Percentiles rank a stretch among this genome's conserved stretches.
Conservation (phyloP, 2,797 vertebrate species). For the Aulostomus chinensis region DNA sequence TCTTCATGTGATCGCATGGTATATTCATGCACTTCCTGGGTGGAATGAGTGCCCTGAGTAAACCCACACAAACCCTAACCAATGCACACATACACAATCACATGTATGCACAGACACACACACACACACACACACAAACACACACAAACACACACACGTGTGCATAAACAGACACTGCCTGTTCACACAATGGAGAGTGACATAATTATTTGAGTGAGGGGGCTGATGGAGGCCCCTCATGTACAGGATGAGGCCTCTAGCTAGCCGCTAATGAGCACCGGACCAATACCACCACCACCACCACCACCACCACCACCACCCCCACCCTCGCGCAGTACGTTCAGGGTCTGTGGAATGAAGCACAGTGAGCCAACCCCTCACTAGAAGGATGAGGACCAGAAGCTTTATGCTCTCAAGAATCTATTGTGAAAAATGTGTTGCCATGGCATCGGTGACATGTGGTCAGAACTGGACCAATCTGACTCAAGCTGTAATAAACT, state of each 20-base stretch:
- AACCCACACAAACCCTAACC: too few species aligned
- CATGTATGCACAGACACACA: too few species aligned
- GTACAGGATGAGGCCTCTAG: slow-evolving; percentile 52
- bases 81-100: too few species aligned
- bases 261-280: slow-evolving; percentile 61
- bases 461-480: too few species aligned
- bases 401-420: too few species aligned
- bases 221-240: slow-evolving; percentile 35
- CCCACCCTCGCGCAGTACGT: slow-evolving; percentile 7
- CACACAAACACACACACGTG: slow-evolving; percentile 5
- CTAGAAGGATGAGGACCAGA: slow-evolving; percentile 1
- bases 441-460: too few species aligned
- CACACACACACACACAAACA: too few species aligned
- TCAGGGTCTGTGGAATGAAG: slow-evolving; percentile 24
- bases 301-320: slow-evolving; percentile 22
- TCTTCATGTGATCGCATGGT: too few species aligned
- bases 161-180: slow-evolving; percentile 9
- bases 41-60: too few species aligned
- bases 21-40: too few species aligned
- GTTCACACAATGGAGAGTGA: slow-evolving; percentile 57
- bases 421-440: too few species aligned
- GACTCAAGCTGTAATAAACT: too few species aligned
- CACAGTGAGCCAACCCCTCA: not conserved
- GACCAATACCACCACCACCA: slow-evolving; percentile 52
- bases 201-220: slow-evolving; percentile 46